A percentile compares a stretch with the other conserved stretches of the same genome.
These are phyloP conservation scores for Lagopus muta DNA, from an alignment of 2,113 vertebrate genomes.

Conservation along the genomic window DNA sequence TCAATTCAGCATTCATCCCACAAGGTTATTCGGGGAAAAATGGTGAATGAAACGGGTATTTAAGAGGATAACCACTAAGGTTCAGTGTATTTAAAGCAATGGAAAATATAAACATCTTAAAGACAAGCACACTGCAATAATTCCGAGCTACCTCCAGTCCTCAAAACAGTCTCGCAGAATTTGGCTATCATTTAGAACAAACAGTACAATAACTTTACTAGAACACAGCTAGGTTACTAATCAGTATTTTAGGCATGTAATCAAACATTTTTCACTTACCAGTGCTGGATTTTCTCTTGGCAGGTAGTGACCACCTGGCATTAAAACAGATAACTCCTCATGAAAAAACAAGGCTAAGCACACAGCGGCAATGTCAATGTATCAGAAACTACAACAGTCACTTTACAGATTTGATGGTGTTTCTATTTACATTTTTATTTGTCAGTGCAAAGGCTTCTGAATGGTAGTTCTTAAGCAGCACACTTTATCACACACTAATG, in stretches of 20 bases:
- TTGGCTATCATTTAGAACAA: slow-evolving; percentile 13
- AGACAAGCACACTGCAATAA: not conserved
- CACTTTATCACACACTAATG: slow-evolving; percentile 76
- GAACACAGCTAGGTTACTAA: slow-evolving; percentile 52
- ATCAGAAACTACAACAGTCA: slow-evolving; percentile 72
- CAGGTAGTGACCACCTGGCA: slow-evolving; percentile 97
- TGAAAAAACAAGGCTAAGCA: slow-evolving; percentile 78
- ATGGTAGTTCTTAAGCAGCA: slow-evolving; percentile 64
- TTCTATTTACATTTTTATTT: slow-evolving; percentile 78
- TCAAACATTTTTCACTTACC: slow-evolving; percentile 87
- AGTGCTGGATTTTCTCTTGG: slow-evolving; percentile 91
- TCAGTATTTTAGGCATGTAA: slow-evolving; percentile 69
- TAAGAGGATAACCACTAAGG: not conserved
- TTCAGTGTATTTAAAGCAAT: not conserved
- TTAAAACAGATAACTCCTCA: slow-evolving; percentile 85
- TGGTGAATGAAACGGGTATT: not conserved
- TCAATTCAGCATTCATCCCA: not conserved
- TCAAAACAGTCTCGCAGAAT: slow-evolving; percentile 28
- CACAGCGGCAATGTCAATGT: slow-evolving; percentile 74
- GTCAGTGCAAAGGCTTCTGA: slow-evolving; percentile 73
- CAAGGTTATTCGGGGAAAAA: not conserved
- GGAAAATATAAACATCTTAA: slow-evolving; percentile 28
- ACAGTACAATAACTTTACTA: slow-evolving; percentile 2
- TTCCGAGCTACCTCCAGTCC: not conserved
- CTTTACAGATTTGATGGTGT: slow-evolving; percentile 74